A percentile compares a stretch with the other conserved stretches of the same genome.
These are phyloP conservation scores for Diachrysia chrysitis DNA, from an alignment of 2,888 invertebrate species.

Conservation along the genomic window DNA sequence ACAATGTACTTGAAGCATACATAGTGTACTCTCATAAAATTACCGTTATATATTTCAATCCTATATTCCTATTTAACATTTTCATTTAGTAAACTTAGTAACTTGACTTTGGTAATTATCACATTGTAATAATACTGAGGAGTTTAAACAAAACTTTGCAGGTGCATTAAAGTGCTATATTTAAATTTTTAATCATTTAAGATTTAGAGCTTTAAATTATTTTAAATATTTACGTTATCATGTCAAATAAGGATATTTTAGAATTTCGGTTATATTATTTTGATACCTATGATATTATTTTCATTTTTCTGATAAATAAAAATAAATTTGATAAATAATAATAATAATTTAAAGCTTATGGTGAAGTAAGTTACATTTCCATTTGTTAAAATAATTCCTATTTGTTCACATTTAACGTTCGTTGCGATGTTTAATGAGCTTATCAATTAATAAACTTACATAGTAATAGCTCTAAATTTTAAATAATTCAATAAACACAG, in stretches of 20 bases:
- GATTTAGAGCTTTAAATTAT: slow-evolving; percentile 7
- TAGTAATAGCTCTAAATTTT: background rate
- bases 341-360: too few species aligned
- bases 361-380: too few species aligned
- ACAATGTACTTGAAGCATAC: background rate
- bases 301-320: too few species aligned
- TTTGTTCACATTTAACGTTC: too few species aligned
- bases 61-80: background rate
- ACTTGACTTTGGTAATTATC: slow-evolving; percentile 12
- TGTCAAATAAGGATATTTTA: too few species aligned
- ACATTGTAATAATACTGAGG: slow-evolving; percentile 14
- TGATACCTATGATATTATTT: too few species aligned
- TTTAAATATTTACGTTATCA: background rate
- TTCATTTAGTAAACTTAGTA: background rate
- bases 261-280: too few species aligned
- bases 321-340: too few species aligned
- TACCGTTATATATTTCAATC: too few species aligned
- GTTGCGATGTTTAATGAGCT: too few species aligned
- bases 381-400: too few species aligned
- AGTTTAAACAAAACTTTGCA: background rate
- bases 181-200: background rate
- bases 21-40: background rate
- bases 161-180: slow-evolving; percentile 1
- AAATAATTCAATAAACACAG: background rate
- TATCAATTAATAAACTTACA: too few species aligned